Percentiles rank a stretch among this genome's conserved stretches.
phyloP scores from a whole-genome alignment of 2,888 invertebrate species.

The Chrysina gloriosa region DNA sequence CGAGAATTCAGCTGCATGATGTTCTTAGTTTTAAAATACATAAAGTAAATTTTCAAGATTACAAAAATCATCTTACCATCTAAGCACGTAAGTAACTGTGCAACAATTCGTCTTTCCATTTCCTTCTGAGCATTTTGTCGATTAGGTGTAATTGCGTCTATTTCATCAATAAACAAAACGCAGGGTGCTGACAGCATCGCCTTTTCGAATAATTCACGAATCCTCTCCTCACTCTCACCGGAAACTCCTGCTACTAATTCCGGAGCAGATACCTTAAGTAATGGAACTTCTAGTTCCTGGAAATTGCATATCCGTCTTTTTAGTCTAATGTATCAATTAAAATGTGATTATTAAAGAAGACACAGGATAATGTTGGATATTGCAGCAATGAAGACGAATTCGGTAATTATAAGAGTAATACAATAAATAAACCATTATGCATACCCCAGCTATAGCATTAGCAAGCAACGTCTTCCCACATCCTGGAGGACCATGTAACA shows the following conservation, averaged over 20 bases:
- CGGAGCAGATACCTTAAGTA: slow-evolving; percentile 90
- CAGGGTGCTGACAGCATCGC: slow-evolving; percentile 82
- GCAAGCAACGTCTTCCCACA: slow-evolving; percentile 90
- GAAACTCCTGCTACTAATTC: slow-evolving; percentile 95
- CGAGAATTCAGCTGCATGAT: no score
- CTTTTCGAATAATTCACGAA: slow-evolving; percentile 90
- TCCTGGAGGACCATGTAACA: slow-evolving; percentile 96
- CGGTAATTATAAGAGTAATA: no score
- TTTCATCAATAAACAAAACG: slow-evolving; percentile 94
- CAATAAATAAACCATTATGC: not conserved
- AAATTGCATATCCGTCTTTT: no score
- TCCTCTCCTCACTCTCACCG: slow-evolving; percentile 94
- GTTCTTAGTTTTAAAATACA: not conserved
- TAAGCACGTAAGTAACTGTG: slow-evolving; percentile 89
- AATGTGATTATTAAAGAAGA: no score
- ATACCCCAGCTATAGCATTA: slow-evolving; percentile 83
- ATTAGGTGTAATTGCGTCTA: slow-evolving; percentile 95
- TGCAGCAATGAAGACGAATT: no score
- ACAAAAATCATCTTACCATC: slow-evolving; percentile 72
- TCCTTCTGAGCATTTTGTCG: slow-evolving; percentile 91
- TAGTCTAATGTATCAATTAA: no score
- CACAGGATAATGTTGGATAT: no score
- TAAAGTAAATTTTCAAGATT: not conserved
- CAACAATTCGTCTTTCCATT: slow-evolving; percentile 96
- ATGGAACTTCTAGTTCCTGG: slow-evolving; percentile 83